These are phyloP conservation scores for Larimichthys polyactis DNA, from an alignment of 2,113 vertebrate genomes.

Conservation along the genomic window DNA sequence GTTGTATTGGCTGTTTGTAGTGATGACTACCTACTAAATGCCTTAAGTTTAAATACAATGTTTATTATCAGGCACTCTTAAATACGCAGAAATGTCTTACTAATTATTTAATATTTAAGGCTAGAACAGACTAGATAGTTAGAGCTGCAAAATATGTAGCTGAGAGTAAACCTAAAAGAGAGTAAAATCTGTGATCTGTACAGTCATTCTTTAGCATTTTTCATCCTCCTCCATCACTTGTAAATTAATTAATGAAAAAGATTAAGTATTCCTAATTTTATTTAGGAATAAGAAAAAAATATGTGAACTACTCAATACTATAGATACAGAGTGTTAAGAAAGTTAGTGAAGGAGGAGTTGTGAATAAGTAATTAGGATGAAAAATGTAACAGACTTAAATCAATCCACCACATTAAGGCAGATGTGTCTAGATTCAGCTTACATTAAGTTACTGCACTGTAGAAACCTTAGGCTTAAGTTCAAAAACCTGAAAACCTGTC, in stretches of 20 bases:
- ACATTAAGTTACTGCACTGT: neutral
- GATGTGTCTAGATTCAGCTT: conserved; percentile 1
- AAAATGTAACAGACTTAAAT: conserved; percentile 18
- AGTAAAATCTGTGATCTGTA: neutral
- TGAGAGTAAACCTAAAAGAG: neutral
- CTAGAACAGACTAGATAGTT: neutral
- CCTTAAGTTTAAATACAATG: neutral
- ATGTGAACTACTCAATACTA: neutral
- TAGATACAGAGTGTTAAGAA: neutral
- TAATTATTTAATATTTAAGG: neutral
- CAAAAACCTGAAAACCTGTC: neutral
- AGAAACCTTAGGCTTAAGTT: neutral
- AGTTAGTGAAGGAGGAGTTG: neutral
- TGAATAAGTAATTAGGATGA: neutral
- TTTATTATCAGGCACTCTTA: neutral
- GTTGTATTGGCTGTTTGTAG: neutral
- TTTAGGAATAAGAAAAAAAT: conserved; percentile 7
- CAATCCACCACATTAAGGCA: conserved; percentile 13
- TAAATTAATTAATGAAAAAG: neutral
- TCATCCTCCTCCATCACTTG: neutral
- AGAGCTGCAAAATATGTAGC: neutral
- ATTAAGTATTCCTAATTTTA: neutral
- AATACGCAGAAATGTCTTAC: neutral
- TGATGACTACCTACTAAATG: neutral
- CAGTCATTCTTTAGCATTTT: neutral